Evolutionary conservation across 2,113 vertebrate species (phyloP), one percentile per base, ranked within the genome.

Genomic region (Catagonus wagneri): DNA sequence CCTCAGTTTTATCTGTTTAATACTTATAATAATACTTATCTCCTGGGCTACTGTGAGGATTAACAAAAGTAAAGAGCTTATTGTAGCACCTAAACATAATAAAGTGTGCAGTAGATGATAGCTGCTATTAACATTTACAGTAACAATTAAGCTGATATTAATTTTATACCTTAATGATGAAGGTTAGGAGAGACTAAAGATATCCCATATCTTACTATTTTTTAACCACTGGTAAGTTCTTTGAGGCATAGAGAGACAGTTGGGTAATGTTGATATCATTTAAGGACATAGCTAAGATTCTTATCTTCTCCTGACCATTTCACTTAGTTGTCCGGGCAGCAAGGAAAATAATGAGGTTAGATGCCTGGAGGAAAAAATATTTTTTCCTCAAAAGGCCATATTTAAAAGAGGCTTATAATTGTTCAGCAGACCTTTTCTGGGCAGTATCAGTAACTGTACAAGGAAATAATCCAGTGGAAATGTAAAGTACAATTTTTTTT

Each of bases 61-160:
- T 66, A 34, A 71, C 50, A 25, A 60, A 58, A 27, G 63, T 7
- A 69, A 86, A 79, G 54, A 56, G 81, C 44, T 87, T 63, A 80
- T 84, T 90, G 56, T 1, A 7, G 34, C 19, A 7, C 54, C 92
- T 90, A 58, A 88, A 68, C 6, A 16, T 52, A 61, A n/a, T 56
- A 44, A 65, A 63, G 44, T 20, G 23, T 71, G 52, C 34, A 52
- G 29, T 6, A 80, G n/a, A 36, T 89, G 56, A 63, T 44, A 16
- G 36, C 50, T 86, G 66, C 22, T 80, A 58, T 83, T 83, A 63
- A 80, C 54, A 92, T 22, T 20, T 61, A 72, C 52, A 72, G 29
- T 52, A 20, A 69, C 89, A 94, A 95, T 93, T 94, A 89, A 8
- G 78, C 22, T n/a, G 23, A 65, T 84, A 66, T 83, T 69, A 88